Evolutionary conservation across 2,888 invertebrate genomes (phyloP).

Genomic region (Cenopis cana): DNA sequence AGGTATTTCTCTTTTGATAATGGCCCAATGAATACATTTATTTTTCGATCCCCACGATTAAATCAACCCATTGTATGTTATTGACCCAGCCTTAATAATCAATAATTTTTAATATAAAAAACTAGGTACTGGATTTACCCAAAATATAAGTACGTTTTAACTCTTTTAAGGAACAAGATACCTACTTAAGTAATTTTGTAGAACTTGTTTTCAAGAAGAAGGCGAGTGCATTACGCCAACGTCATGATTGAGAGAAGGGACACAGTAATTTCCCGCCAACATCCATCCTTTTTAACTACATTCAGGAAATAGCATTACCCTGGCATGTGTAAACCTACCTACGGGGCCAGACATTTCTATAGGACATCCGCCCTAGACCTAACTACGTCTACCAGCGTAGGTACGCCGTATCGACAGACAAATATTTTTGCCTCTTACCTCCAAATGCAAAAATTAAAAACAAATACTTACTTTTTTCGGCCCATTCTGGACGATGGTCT

Average conservation of each 20-base stretch:
- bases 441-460: conserved; percentile 49
- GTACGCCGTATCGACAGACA: conserved; percentile 49
- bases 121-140: too few relatives aligned
- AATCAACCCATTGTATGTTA: too few relatives aligned
- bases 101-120: too few relatives aligned
- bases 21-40: too few relatives aligned
- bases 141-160: too few relatives aligned
- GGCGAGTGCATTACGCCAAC: conserved; percentile 1
- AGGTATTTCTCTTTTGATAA: too few relatives aligned
- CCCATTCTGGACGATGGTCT: conserved; percentile 86
- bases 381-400: conserved; percentile 29
- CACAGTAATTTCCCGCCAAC: conserved; percentile 42
- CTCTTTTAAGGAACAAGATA: too few relatives aligned
- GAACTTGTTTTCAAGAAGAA: neutral
- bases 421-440: conserved; percentile 26
- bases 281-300: conserved; percentile 34
- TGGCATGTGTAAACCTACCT: conserved; percentile 25
- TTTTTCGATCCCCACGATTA: too few relatives aligned
- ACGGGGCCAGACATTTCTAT: conserved; percentile 76
- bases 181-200: too few relatives aligned
- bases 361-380: conserved; percentile 61
- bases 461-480: conserved; percentile 86
- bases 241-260: conserved; percentile 32
- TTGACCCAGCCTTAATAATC: too few relatives aligned
- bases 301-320: conserved; percentile 67